phyloP scores from a whole-genome alignment of 53 echinoderm and acorn worm species.

The Holothuria leucospilota region DNA sequence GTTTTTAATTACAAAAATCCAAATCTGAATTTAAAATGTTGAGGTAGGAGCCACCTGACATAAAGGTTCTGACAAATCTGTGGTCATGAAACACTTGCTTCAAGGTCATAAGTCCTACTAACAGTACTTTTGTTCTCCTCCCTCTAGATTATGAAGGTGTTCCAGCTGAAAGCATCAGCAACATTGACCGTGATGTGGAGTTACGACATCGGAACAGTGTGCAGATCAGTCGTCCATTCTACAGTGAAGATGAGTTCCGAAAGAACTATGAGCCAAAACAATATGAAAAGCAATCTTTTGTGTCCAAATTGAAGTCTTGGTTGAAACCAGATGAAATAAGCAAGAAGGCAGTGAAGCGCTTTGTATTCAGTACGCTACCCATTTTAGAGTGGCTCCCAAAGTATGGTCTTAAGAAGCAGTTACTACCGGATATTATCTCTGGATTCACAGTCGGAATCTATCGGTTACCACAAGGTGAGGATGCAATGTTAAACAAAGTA shows the following conservation, averaged over 20 bases:
- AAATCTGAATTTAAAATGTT: too few species aligned
- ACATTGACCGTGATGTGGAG: constrained; percentile 42
- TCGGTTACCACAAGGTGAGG: constrained; percentile 73
- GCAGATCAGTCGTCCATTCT: constrained; percentile 75
- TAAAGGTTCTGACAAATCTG: too few species aligned
- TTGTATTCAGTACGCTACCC: constrained; percentile 39
- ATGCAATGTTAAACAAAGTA: too few species aligned
- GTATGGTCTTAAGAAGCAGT: constrained; percentile 49
- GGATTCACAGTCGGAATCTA: constrained; percentile 71
- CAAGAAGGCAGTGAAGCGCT: constrained; percentile 19
- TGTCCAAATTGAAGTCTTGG: constrained; percentile 22
- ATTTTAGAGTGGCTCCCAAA: constrained; percentile 58
- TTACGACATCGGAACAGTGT: constrained; percentile 50
- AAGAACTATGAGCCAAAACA: constrained; percentile 65
- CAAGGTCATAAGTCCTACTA: too few species aligned
- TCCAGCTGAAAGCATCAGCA: constrained; percentile 45
- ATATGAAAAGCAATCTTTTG: constrained; percentile 38
- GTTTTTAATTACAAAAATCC: too few species aligned
- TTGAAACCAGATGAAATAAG: constrained; percentile 22
- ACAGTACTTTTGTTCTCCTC: background rate
- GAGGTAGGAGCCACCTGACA: too few species aligned
- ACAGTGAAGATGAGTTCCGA: constrained; percentile 81
- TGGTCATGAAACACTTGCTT: too few species aligned
- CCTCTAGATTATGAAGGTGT: constrained; percentile 26
- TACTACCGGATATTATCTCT: constrained; percentile 58